These are phyloP conservation scores for Vicugna pacos DNA, from an alignment of 2,113 vertebrate genomes.

Conservation along the genomic window DNA sequence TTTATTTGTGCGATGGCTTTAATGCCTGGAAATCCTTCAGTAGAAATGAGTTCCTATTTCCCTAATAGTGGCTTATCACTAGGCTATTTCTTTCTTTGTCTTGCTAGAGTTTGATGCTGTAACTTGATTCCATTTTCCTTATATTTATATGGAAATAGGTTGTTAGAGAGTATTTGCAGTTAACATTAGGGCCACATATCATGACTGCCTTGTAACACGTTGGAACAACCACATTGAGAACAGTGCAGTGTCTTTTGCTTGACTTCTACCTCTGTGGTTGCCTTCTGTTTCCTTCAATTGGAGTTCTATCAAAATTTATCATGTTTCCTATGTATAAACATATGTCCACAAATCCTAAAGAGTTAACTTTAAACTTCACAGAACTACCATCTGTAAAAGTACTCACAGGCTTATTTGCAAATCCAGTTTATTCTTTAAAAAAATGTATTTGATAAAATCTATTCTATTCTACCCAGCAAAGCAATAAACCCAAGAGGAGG, in stretches of 20 bases:
- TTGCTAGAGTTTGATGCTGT: not conserved
- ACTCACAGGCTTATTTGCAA: not conserved
- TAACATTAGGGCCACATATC: not conserved
- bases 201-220: not conserved
- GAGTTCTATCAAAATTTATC: not conserved
- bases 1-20: slow-evolving; percentile 1
- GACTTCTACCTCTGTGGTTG: not conserved
- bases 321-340: not conserved
- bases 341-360: not conserved
- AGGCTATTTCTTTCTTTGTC: not conserved
- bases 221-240: not conserved
- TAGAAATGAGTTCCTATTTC: not conserved
- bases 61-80: not conserved
- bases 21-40: not conserved
- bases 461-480: not conserved
- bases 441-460: not conserved
- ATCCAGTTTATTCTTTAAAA: not conserved
- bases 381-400: not conserved
- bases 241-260: not conserved
- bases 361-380: not conserved
- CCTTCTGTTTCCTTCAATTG: not conserved
- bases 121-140: not conserved
- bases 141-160: not conserved
- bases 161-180: not conserved
- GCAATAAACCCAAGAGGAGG: not conserved